Conservation (phyloP, 2,113 vertebrate genomes). For the Psammodynastes pulverulentus region DNA sequence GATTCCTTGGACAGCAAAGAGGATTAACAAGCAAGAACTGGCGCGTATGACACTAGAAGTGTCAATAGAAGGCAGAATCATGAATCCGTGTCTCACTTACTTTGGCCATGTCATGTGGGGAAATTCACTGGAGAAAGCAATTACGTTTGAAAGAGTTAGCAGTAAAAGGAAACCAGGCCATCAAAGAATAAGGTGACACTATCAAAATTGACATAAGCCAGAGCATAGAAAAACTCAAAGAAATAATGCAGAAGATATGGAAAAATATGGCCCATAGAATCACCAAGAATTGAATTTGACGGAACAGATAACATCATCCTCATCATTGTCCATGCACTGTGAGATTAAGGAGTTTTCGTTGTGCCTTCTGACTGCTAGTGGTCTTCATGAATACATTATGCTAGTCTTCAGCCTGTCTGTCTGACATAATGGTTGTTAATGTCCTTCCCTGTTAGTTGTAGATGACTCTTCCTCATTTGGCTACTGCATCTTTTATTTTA, state of each 20-base stretch:
- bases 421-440: too few relatives aligned
- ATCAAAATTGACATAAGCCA: not conserved
- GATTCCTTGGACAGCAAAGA: not conserved
- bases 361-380: not conserved
- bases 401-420: too few relatives aligned
- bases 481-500: too few relatives aligned
- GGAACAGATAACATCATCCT: not conserved
- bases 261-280: not conserved
- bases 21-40: not conserved
- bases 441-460: too few relatives aligned
- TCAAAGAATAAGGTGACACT: not conserved
- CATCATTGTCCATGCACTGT: not conserved
- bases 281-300: not conserved
- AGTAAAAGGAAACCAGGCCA: not conserved
- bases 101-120: not conserved
- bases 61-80: not conserved
- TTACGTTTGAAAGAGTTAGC: not conserved
- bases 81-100: not conserved
- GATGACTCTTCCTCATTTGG: too few relatives aligned
- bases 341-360: not conserved
- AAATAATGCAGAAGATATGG: not conserved
- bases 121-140: not conserved
- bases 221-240: not conserved
- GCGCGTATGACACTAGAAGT: not conserved
- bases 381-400: not conserved